Evolutionary conservation across 2,113 vertebrate species (phyloP).

Genomic region (Ptychochromis oligacanthus): DNA sequence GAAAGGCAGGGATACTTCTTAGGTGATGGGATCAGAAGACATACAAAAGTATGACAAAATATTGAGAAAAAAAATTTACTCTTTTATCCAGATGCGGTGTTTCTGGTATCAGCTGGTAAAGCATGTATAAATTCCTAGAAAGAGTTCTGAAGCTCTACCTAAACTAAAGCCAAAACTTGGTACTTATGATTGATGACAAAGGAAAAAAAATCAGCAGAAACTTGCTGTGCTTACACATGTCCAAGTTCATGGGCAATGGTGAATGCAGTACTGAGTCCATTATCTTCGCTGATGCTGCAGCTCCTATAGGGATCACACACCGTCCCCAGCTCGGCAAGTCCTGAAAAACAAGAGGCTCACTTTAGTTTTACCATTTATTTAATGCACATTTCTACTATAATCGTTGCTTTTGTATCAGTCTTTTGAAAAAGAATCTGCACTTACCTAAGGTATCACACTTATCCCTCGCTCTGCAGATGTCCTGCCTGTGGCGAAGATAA

Average conservation of each 20-base stretch:
- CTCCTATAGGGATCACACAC: constrained; percentile 96
- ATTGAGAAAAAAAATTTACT: background rate
- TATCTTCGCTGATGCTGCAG: constrained; percentile 98
- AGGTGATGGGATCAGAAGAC: background rate
- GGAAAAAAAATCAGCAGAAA: background rate
- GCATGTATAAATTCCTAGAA: constrained; percentile 30
- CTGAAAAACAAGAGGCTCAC: constrained; percentile 69
- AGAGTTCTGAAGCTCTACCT: background rate
- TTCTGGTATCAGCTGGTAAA: constrained; percentile 1
- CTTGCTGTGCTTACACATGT: constrained; percentile 89
- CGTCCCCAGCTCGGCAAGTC: constrained; percentile 95
- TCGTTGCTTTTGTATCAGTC: background rate
- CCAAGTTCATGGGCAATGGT: constrained; percentile 98
- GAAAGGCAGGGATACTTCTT: background rate
- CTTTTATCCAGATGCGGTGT: background rate
- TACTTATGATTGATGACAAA: background rate
- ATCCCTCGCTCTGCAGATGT: constrained; percentile 97
- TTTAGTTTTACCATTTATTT: background rate
- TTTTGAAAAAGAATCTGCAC: constrained; percentile 33
- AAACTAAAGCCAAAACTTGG: background rate
- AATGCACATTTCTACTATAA: background rate
- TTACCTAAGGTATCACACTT: constrained; percentile 99
- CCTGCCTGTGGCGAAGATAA: constrained; percentile 87
- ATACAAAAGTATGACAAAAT: background rate
- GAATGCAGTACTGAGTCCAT: constrained; percentile 95